Percentiles rank a stretch among this genome's conserved stretches.
These are phyloP conservation scores for Clupea harengus DNA, from an alignment of 2,113 vertebrate genomes.

Conservation along the genomic window DNA sequence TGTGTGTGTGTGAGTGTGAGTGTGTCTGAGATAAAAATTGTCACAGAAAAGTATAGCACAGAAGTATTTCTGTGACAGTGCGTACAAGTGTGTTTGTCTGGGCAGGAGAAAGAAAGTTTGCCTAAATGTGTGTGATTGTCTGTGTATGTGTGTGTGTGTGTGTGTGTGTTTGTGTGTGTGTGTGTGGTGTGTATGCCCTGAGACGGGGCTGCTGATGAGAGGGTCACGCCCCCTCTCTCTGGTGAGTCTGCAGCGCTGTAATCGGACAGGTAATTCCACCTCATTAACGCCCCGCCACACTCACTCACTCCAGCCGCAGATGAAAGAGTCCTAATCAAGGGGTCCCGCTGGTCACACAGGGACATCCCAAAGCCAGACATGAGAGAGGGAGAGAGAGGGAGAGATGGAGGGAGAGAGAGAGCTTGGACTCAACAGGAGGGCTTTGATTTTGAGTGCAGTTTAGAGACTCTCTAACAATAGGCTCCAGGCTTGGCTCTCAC, in stretches of 20 bases:
- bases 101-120: background rate
- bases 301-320: background rate
- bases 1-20: background rate
- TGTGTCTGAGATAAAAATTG: background rate
- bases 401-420: background rate
- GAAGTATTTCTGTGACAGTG: background rate
- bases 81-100: background rate
- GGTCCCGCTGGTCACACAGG: background rate
- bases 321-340: background rate
- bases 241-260: background rate
- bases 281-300: background rate
- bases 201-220: background rate
- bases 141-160: background rate
- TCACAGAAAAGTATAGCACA: background rate
- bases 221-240: background rate
- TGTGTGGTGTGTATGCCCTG: background rate
- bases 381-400: background rate
- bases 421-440: background rate
- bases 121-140: background rate
- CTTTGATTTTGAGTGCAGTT: constrained; percentile 7
- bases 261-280: background rate
- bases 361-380: background rate
- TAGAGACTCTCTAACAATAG: constrained; percentile 6
- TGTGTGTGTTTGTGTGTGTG: background rate
- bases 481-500: background rate